Percentiles rank a stretch among this genome's conserved stretches.
These are phyloP conservation scores for Corapipo altera DNA, from an alignment of 2,113 vertebrate species.

Conservation along the genomic window DNA sequence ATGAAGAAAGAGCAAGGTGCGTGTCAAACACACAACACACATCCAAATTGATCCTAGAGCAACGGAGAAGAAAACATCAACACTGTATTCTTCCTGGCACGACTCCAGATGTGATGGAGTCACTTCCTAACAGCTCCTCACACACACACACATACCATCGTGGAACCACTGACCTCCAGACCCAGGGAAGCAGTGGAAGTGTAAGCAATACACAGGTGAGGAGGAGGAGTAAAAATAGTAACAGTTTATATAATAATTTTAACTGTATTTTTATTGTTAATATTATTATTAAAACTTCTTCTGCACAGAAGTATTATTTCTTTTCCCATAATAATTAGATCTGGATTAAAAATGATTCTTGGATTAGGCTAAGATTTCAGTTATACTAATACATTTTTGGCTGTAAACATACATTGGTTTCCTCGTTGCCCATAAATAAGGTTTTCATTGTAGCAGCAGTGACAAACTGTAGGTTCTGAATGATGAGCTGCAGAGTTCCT, in stretches of 20 bases:
- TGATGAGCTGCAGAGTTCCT: background rate
- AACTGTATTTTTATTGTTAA: background rate
- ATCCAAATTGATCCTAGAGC: background rate
- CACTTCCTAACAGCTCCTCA: background rate
- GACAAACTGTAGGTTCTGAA: background rate
- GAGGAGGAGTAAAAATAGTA: background rate
- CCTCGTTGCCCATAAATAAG: background rate
- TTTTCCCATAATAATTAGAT: background rate
- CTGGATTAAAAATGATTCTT: background rate
- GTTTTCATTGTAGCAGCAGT: background rate
- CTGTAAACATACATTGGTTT: background rate
- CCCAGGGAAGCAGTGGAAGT: background rate
- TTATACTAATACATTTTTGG: background rate
- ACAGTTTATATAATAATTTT: background rate
- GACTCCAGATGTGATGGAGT: background rate
- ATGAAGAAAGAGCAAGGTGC: background rate
- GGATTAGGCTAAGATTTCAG: background rate
- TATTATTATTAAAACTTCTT: background rate
- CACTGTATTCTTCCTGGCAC: background rate
- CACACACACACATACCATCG: background rate
- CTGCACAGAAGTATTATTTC: background rate
- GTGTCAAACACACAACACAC: background rate
- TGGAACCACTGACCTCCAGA: background rate
- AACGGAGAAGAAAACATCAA: background rate
- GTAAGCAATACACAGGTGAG: background rate